Evolutionary conservation across 2,888 invertebrate species (phyloP).

Genomic region (Eristalinus sepulchralis): DNA sequence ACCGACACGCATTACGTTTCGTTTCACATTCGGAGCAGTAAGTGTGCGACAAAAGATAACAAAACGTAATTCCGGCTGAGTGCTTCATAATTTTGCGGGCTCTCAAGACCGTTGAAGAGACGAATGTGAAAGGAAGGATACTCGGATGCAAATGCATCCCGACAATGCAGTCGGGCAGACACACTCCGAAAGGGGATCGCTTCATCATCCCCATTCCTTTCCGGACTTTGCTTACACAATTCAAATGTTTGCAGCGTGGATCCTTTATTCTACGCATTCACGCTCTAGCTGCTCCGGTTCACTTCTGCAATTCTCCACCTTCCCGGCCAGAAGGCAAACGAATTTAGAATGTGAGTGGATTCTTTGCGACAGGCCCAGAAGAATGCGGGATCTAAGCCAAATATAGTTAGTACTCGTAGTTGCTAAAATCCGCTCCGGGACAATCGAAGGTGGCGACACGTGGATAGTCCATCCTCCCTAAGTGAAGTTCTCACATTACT

Average conservation of each 20-base stretch:
- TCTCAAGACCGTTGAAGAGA: neutral
- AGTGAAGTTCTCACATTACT: slow-evolving; percentile 11
- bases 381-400: neutral
- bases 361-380: neutral
- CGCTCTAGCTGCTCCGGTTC: neutral
- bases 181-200: neutral
- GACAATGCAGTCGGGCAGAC: neutral
- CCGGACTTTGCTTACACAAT: neutral
- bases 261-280: neutral
- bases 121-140: neutral
- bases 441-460: neutral
- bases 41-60: slow-evolving; percentile 24
- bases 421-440: neutral
- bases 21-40: neutral
- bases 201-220: neutral
- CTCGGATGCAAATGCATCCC: neutral
- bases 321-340: neutral
- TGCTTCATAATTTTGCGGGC: slow-evolving; percentile 26
- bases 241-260: neutral
- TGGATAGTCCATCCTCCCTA: slow-evolving; percentile 8
- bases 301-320: neutral
- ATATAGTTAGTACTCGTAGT: slow-evolving; percentile 4
- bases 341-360: neutral
- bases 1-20: slow-evolving; percentile 1
- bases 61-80: slow-evolving; percentile 36